Percentiles rank a stretch among this genome's conserved stretches.
phyloP scores from a whole-genome alignment of 2,888 invertebrate species.

The Hymenopus coronatus region DNA sequence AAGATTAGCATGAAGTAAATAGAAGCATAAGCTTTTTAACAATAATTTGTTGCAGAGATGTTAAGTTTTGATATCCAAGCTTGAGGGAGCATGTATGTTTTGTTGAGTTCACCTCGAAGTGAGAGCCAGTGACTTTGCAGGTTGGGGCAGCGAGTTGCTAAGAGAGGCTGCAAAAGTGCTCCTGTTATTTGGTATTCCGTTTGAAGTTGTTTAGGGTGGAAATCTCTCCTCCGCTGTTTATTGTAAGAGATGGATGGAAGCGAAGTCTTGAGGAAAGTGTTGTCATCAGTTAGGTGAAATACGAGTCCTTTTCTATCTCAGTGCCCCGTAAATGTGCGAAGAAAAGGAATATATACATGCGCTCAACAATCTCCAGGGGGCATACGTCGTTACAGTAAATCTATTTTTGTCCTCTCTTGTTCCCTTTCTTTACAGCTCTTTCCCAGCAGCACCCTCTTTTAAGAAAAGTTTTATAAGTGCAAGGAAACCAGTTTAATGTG shows the following conservation, averaged over 20 bases:
- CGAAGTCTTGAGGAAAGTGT: neutral
- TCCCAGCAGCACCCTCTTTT: neutral
- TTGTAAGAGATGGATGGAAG: constrained; percentile 9
- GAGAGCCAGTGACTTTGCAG: neutral
- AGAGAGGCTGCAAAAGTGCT: constrained; percentile 8
- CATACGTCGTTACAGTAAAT: neutral
- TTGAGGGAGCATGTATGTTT: neutral
- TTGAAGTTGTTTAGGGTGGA: constrained; percentile 25
- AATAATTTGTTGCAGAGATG: too few relatives aligned
- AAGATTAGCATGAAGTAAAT: too few relatives aligned
- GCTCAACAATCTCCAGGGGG: neutral
- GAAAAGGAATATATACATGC: neutral
- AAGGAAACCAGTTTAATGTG: neutral
- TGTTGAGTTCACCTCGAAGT: neutral
- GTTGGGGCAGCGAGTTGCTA: neutral
- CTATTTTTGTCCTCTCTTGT: neutral
- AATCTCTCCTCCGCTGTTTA: constrained; percentile 1
- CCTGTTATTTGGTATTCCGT: constrained; percentile 22
- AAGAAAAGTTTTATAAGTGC: neutral
- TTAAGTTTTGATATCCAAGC: neutral
- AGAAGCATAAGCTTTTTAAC: too few relatives aligned
- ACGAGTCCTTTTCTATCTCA: neutral
- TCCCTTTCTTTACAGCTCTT: neutral
- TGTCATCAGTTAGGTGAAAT: neutral
- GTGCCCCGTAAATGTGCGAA: neutral